Evolutionary conservation across 2,888 invertebrate genomes (phyloP).

Genomic region (Dryocosmus kuriphilus): DNA sequence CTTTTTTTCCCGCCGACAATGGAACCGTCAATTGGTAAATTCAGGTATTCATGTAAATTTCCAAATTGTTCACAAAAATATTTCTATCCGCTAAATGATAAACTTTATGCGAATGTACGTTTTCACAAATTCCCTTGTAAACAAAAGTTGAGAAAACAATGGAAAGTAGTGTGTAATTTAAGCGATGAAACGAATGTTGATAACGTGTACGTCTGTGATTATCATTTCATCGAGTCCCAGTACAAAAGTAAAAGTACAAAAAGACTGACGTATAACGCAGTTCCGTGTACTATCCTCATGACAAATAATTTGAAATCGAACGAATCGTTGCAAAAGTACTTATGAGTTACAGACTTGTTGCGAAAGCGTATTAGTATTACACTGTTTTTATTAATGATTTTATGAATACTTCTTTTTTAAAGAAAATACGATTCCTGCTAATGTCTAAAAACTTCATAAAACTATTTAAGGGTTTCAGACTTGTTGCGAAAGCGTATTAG

Average conservation of each 20-base stretch:
- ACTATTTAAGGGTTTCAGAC: no score
- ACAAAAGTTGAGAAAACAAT: neutral
- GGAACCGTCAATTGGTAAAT: neutral
- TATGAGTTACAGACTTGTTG: no score
- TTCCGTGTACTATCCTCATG: neutral
- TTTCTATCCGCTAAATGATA: neutral
- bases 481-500: no score
- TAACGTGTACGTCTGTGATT: neutral
- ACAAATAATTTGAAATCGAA: no score
- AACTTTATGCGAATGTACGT: neutral
- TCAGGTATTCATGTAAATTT: neutral
- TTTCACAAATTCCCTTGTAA: neutral
- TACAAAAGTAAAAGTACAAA: neutral
- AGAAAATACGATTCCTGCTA: no score
- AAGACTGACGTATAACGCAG: neutral
- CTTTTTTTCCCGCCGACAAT: neutral
- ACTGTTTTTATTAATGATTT: no score
- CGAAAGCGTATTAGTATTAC: no score
- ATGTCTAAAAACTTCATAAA: no score
- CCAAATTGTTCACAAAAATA: neutral
- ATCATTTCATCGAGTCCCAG: neutral
- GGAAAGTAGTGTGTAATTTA: neutral
- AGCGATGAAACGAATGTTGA: neutral
- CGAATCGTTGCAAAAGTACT: no score
- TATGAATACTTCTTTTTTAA: no score